Evolutionary conservation across 2,888 invertebrate species (phyloP).

Genomic region (Sphecodes monilicornis): DNA sequence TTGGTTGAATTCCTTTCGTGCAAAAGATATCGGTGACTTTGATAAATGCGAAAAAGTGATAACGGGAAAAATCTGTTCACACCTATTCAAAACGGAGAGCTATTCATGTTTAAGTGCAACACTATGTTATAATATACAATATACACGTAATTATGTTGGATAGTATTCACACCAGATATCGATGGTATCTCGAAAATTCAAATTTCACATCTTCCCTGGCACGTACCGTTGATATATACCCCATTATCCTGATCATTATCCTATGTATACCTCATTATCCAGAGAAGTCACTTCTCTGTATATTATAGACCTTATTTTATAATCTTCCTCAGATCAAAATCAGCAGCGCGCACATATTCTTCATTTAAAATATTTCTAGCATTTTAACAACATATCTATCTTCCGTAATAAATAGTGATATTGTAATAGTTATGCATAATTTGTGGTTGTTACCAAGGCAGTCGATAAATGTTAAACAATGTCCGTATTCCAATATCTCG

Average conservation of each 20-base stretch:
- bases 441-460: no score
- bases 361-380: no score
- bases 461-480: no score
- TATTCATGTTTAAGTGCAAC: background rate
- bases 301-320: no score
- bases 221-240: background rate
- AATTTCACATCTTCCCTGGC: background rate
- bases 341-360: no score
- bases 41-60: background rate
- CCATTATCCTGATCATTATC: background rate
- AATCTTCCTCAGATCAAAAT: no score
- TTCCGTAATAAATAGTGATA: no score
- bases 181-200: background rate
- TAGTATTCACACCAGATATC: background rate
- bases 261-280: no score
- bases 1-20: background rate
- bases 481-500: no score
- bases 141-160: background rate
- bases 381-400: no score
- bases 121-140: background rate
- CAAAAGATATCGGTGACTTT: background rate
- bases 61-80: background rate
- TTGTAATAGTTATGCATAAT: no score
- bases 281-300: no score
- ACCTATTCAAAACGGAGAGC: background rate